Evolutionary conservation across 2,113 vertebrate genomes (phyloP).

Genomic region (Dendropsophus ebraccatus): DNA sequence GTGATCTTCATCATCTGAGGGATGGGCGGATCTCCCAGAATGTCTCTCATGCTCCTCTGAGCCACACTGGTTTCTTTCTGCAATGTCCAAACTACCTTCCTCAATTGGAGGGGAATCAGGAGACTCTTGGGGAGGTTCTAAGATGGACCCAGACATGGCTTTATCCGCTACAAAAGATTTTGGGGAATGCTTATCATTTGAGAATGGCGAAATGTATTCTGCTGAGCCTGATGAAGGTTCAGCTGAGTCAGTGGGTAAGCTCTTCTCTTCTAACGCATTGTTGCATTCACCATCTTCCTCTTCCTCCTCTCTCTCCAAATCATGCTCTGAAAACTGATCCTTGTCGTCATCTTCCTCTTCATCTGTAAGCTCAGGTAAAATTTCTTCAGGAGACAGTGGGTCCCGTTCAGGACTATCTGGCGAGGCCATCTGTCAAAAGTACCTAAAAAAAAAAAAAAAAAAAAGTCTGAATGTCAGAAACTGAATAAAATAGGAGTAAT

Average conservation of each 20-base stretch:
- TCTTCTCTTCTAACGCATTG: neutral
- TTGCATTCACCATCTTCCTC: conserved; percentile 60
- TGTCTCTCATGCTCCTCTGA: neutral
- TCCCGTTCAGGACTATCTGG: conserved; percentile 89
- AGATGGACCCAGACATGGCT: neutral
- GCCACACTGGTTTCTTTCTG: neutral
- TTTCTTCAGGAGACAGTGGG: conserved; percentile 84
- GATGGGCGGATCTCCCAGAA: conserved; percentile 22
- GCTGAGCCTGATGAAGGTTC: conserved; percentile 54
- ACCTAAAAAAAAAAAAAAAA: conserved; percentile 62
- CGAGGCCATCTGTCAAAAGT: conserved; percentile 86
- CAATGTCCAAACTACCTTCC: neutral
- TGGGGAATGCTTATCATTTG: conserved; percentile 7
- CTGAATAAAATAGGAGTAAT: too few species aligned
- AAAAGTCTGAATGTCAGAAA: too few species aligned
- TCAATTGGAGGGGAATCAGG: neutral
- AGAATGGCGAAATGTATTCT: neutral
- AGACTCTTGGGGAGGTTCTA: neutral
- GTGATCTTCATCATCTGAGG: conserved; percentile 76
- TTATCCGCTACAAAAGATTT: neutral
- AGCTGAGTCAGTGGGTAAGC: neutral
- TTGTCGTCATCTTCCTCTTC: conserved; percentile 82
- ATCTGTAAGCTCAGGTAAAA: conserved; percentile 73
- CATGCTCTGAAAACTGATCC: conserved; percentile 71
- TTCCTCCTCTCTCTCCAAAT: conserved; percentile 68